Conservation (phyloP, 2,888 invertebrate genomes). For the Pocota personata region DNA sequence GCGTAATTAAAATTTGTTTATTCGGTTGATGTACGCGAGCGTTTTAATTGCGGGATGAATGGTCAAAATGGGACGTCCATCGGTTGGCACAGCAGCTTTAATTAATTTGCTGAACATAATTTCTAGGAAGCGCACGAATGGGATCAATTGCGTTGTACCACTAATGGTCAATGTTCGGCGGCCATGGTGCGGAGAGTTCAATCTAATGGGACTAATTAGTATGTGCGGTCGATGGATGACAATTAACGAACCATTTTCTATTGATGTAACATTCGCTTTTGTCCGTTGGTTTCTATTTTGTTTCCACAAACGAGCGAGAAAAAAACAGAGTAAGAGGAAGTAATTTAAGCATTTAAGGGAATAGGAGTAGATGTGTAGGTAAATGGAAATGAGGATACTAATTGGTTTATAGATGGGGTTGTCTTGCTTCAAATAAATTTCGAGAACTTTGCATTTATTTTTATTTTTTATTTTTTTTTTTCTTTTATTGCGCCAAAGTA, state of each 20-base stretch:
- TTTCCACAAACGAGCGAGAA: neutral
- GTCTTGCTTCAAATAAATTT: no score
- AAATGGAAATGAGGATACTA: neutral
- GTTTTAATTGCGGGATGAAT: conserved; percentile 73
- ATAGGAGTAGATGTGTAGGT: neutral
- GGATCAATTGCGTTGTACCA: conserved; percentile 69
- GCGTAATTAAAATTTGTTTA: conserved; percentile 73
- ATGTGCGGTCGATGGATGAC: conserved; percentile 63
- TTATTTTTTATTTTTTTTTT: no score
- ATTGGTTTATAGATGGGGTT: no score
- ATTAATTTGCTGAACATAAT: conserved; percentile 71
- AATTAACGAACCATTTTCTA: conserved; percentile 63
- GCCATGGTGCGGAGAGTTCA: conserved; percentile 64
- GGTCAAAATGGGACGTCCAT: conserved; percentile 57
- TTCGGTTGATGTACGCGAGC: conserved; percentile 70
- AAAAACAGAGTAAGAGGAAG: neutral
- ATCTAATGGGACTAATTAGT: conserved; percentile 71
- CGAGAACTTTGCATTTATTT: no score
- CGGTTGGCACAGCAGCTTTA: conserved; percentile 49
- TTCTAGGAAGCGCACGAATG: conserved; percentile 60
- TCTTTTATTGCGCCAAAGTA: no score
- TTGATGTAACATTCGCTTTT: conserved; percentile 32
- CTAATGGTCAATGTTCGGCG: conserved; percentile 63
- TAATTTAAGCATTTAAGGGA: neutral
- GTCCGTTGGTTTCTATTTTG: neutral